Base-by-base conservation (phyloP, 1,140 invertebrate genomes). In the Thaumetopoea pityocampa region DNA sequence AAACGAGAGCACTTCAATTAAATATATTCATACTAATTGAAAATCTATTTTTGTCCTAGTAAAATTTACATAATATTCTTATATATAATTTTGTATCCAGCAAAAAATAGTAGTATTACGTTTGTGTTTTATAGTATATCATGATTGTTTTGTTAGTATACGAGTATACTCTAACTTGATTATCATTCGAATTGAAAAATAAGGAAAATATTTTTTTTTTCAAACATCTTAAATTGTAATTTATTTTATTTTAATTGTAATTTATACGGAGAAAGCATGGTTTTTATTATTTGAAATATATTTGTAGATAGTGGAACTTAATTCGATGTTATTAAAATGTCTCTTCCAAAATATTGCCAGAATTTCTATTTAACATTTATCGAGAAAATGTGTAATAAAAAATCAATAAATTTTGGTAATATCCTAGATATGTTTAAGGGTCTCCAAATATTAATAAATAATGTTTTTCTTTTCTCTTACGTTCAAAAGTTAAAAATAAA, bases 321-420 rank as follows among this genome's bases (percentile, higher is more conserved):
- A 74, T 76, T 82, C 67, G 54, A 71, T 68, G 69, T 78, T 67
- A 41, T 71, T 53, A 58, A 47, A 24, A 36, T 44, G 52, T 35
- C 18, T 64, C 67, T 70, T 72, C 68, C 73, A 78, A 68, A 68
- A 70, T 73, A 73, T 56, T 74, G 70, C 70, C 73, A 78, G 53
- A 48, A 57, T 70, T 60, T 70, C 54, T 70, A 66, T 16, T 63
- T 49, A 51, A 69, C 15, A 38, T 45, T 51, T 62, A 49, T 37
- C 15, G 38, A 37, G 28, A 50, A 37, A 24, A 48, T 45, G 24
- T 44, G 49, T 44, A 52, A 43, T 59, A 51, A 49, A 61, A 55
- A 65, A 47, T 63, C 55, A 40, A 10, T 9, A 30, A 8, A 58
- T 50, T 66, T 66, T 66, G 57, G 51, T 65, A 53, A 41, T 41